Evolutionary conservation across 1,140 invertebrate species (phyloP).

Genomic region (Oryctes rhinoceros): DNA sequence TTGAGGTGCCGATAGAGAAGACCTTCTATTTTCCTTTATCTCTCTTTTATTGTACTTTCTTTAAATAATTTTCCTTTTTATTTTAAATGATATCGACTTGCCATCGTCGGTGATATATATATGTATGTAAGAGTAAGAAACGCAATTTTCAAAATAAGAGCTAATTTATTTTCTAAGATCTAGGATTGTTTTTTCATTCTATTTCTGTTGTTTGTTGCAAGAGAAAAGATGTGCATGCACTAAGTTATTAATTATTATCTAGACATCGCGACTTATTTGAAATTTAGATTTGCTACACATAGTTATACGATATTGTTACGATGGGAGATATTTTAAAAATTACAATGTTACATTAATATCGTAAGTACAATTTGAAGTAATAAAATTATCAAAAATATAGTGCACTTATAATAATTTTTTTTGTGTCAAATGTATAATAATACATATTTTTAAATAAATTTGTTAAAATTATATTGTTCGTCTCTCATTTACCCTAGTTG

Average conservation of each 20-base stretch:
- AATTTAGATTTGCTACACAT: conserved; percentile 39
- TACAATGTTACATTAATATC: conserved; percentile 39
- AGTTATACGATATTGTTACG: conserved; percentile 39
- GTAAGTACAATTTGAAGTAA: conserved; percentile 42
- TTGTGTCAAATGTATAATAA: conserved; percentile 35
- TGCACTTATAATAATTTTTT: conserved; percentile 32
- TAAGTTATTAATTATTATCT: conserved; percentile 38
- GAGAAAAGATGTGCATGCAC: conserved; percentile 36
- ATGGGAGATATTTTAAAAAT: conserved; percentile 11
- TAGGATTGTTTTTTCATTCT: conserved; percentile 46
- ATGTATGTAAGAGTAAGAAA: not conserved
- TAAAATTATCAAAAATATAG: conserved; percentile 32
- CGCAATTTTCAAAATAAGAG: not conserved
- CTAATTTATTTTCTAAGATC: conserved; percentile 41
- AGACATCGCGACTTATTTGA: conserved; percentile 38
- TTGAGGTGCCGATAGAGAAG: conserved; percentile 23
- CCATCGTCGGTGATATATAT: conserved; percentile 29
- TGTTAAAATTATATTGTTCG: not conserved
- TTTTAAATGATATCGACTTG: conserved; percentile 38
- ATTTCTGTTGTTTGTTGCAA: conserved; percentile 41
- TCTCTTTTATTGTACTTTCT: conserved; percentile 30
- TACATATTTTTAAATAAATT: conserved; percentile 37
- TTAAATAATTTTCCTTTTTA: conserved; percentile 27
- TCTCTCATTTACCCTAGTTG: not conserved
- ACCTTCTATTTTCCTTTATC: conserved; percentile 25